These are phyloP conservation scores for Anarhynchus alexandrinus DNA, from an alignment of 2,113 vertebrate genomes.

Conservation along the genomic window DNA sequence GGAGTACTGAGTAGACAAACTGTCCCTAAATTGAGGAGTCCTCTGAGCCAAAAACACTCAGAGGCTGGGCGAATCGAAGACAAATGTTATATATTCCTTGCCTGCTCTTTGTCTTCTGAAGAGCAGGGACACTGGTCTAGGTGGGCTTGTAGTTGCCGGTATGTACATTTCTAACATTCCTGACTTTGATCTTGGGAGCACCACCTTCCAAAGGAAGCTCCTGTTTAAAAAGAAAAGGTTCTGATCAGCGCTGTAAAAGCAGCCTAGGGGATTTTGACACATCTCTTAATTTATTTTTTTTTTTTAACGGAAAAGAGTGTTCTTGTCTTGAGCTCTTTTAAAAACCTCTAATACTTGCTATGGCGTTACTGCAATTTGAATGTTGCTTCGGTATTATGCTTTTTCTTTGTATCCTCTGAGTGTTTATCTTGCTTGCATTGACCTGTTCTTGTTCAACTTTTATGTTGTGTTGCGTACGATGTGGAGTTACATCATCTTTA, in stretches of 20 bases:
- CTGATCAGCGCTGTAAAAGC: background rate
- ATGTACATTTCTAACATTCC: background rate
- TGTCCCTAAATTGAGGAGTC: background rate
- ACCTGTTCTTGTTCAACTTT: background rate
- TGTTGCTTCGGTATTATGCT: background rate
- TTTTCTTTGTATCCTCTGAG: background rate
- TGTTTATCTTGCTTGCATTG: background rate
- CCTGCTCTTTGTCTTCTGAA: background rate
- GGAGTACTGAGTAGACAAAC: background rate
- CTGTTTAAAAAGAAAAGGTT: background rate
- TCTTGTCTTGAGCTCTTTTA: background rate
- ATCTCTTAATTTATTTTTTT: background rate
- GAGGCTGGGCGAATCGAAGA: background rate
- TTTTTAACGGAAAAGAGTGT: background rate
- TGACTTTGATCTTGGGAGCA: background rate
- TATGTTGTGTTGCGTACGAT: fast-evolving
- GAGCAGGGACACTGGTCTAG: background rate
- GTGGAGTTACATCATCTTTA: background rate
- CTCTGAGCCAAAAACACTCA: background rate
- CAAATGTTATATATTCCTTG: background rate
- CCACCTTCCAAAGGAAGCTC: background rate
- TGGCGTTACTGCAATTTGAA: background rate
- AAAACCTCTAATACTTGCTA: background rate
- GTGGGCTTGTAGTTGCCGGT: background rate
- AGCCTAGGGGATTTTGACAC: background rate